A percentile compares a stretch with the other conserved stretches of the same genome.
These are phyloP conservation scores for Eucera pruinosa DNA, from an alignment of 2,888 invertebrate genomes.

Conservation along the genomic window DNA sequence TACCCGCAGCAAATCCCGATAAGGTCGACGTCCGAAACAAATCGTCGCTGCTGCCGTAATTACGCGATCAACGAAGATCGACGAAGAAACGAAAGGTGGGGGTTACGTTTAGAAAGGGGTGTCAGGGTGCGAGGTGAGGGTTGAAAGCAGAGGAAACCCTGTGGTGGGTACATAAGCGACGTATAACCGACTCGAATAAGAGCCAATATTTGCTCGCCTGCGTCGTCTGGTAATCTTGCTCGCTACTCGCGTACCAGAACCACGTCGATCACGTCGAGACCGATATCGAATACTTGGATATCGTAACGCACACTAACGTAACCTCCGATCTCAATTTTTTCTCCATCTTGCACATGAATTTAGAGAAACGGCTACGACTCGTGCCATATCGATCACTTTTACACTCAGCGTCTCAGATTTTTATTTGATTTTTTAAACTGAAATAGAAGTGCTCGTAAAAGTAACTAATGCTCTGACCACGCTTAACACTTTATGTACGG, in stretches of 20 bases:
- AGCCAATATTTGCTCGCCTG: constrained; percentile 79
- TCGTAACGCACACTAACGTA: background rate
- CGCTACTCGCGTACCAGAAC: constrained; percentile 69
- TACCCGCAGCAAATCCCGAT: constrained; percentile 7
- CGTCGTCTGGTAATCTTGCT: constrained; percentile 77
- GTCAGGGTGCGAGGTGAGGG: background rate
- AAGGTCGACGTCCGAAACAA: constrained; percentile 19
- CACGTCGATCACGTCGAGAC: constrained; percentile 44
- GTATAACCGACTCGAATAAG: constrained; percentile 78
- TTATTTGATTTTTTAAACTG: too few relatives aligned
- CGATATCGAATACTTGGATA: constrained; percentile 7
- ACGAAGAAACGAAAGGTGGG: background rate
- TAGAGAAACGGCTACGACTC: too few relatives aligned
- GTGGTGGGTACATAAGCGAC: constrained; percentile 74
- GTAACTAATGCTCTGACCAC: too few relatives aligned
- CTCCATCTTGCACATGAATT: too few relatives aligned
- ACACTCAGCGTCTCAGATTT: too few relatives aligned
- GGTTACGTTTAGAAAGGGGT: background rate
- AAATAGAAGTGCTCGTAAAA: too few relatives aligned
- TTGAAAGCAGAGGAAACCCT: constrained; percentile 53
- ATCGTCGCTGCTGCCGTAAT: constrained; percentile 29
- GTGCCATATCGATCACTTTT: too few relatives aligned
- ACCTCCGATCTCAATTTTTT: background rate
- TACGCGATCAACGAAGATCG: constrained; percentile 16
- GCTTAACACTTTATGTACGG: too few relatives aligned